These are phyloP conservation scores for Cuculus canorus DNA, from an alignment of 2,797 vertebrate species.

Conservation along the genomic window DNA sequence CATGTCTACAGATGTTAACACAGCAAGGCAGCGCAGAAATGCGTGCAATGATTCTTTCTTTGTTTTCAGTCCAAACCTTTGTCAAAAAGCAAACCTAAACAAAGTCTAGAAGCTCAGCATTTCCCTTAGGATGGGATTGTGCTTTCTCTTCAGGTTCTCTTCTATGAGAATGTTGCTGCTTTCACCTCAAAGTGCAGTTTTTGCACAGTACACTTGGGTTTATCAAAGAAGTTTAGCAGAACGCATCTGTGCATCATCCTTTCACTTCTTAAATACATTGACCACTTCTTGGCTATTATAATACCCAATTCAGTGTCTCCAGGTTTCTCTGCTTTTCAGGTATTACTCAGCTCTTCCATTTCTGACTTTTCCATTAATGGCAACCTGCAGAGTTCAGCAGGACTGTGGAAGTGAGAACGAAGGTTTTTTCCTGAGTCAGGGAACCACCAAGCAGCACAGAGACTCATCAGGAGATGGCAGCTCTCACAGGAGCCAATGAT, in stretches of 20 bases:
- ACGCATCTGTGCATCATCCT: neutral
- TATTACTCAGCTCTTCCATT: neutral
- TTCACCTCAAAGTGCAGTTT: neutral
- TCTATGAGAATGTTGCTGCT: neutral
- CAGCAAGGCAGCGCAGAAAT: neutral
- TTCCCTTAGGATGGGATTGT: neutral
- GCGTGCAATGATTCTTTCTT: neutral
- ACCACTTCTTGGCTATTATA: neutral
- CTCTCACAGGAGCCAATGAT: no score
- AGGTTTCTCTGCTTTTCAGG: neutral
- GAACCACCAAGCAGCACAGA: no score
- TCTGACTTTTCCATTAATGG: neutral
- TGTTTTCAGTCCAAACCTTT: neutral
- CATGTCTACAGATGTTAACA: constrained; percentile 19
- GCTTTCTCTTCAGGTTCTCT: neutral
- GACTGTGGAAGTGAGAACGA: neutral
- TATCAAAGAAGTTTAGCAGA: neutral
- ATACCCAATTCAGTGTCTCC: neutral
- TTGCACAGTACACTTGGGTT: neutral
- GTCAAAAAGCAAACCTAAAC: neutral
- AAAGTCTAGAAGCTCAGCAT: neutral
- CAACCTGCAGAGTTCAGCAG: neutral
- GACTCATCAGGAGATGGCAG: no score
- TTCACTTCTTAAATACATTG: neutral
- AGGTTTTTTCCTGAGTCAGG: neutral